Conservation (phyloP, 1,140 invertebrate genomes). For the Sycophila sp. region DNA sequence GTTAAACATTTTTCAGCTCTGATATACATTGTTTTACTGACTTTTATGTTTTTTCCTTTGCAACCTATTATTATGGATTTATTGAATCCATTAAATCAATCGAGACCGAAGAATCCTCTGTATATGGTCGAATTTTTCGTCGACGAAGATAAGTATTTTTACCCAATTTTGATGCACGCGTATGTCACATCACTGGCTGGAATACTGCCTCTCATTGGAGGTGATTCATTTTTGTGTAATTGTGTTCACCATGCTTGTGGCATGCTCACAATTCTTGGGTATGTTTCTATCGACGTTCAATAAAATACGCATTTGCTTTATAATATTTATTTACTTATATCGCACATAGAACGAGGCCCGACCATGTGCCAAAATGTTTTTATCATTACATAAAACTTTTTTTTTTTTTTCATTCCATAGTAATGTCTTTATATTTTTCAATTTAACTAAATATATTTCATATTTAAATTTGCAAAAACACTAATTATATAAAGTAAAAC, state of each 20-base stretch:
- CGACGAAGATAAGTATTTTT: constrained; percentile 36
- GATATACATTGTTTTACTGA: not conserved
- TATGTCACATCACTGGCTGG: constrained; percentile 3
- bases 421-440: too few relatives aligned
- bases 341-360: too few relatives aligned
- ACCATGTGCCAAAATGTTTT: too few relatives aligned
- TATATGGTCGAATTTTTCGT: constrained; percentile 30
- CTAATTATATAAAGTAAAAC: too few relatives aligned
- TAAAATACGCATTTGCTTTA: too few relatives aligned
- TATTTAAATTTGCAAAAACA: too few relatives aligned
- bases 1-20: too few relatives aligned
- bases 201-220: constrained; percentile 9
- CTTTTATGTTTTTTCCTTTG: constrained; percentile 14
- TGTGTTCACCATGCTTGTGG: constrained; percentile 27
- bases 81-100: constrained; percentile 28
- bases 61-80: constrained; percentile 29
- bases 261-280: constrained; percentile 40
- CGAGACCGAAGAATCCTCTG: constrained; percentile 20
- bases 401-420: not conserved
- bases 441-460: too few relatives aligned
- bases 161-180: constrained; percentile 27
- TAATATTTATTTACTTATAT: too few relatives aligned
- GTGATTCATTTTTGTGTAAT: constrained; percentile 3
- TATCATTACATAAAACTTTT: too few relatives aligned
- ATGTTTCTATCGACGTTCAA: too few relatives aligned